Conservation (phyloP, 2,113 vertebrate genomes). For the Psilopogon haemacephalus region DNA sequence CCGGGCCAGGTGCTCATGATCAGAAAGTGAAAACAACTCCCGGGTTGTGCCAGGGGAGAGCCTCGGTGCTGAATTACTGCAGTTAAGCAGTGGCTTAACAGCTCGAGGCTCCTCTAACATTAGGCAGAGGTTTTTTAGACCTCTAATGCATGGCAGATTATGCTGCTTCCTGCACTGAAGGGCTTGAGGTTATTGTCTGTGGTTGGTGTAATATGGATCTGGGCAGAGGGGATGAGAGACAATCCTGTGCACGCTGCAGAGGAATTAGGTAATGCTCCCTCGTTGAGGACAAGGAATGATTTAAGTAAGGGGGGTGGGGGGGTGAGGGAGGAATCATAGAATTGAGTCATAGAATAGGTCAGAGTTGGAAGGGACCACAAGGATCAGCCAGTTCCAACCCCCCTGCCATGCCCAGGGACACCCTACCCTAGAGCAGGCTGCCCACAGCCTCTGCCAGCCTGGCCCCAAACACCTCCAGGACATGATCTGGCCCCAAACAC, state of each 20-base stretch:
- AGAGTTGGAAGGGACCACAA: too few relatives aligned
- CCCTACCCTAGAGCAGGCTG: too few relatives aligned
- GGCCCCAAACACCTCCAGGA: too few relatives aligned
- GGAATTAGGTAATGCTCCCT: background rate
- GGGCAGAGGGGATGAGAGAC: background rate
- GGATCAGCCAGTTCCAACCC: too few relatives aligned
- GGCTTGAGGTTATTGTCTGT: constrained; percentile 12
- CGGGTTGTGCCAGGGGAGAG: constrained; percentile 55
- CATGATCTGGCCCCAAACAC: too few relatives aligned
- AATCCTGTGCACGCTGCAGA: background rate
- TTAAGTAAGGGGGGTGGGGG: background rate
- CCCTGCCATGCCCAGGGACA: too few relatives aligned
- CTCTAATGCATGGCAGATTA: constrained; percentile 23
- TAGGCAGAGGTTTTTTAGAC: constrained; percentile 17
- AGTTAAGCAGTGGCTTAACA: constrained; percentile 53
- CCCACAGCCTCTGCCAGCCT: too few relatives aligned
- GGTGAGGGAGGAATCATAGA: too few relatives aligned
- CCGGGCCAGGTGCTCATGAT: constrained; percentile 53
- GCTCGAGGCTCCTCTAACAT: constrained; percentile 51
- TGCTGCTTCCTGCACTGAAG: constrained; percentile 28
- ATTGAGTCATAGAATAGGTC: too few relatives aligned
- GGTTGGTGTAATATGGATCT: constrained; percentile 19
- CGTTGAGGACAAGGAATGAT: background rate
- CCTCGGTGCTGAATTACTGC: constrained; percentile 37
- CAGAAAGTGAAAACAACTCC: constrained; percentile 57